Conservation (phyloP, 2,888 invertebrate species). For the Cerastis leucographa region DNA sequence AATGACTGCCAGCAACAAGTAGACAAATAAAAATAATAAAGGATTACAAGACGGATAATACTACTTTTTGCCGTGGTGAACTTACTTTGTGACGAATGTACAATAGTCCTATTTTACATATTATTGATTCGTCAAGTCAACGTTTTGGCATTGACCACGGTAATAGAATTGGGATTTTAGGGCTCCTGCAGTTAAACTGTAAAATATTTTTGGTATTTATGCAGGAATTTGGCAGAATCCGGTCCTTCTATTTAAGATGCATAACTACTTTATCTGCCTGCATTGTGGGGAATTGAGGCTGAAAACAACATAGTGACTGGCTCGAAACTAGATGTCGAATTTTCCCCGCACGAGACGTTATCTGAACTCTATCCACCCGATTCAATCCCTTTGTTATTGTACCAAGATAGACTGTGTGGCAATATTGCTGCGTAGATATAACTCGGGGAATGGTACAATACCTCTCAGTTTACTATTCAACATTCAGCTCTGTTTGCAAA, state of each 20-base stretch:
- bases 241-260: constrained; percentile 5
- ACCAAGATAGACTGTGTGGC: constrained; percentile 17
- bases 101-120: too few species aligned
- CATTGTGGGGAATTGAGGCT: constrained; percentile 19
- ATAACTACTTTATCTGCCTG: neutral
- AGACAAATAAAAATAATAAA: neutral
- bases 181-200: fast-evolving
- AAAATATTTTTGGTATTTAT: neutral
- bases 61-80: too few species aligned
- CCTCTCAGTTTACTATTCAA: constrained; percentile 9
- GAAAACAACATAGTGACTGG: constrained; percentile 25
- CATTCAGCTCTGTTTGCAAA: constrained; percentile 27
- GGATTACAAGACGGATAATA: neutral
- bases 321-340: constrained; percentile 38
- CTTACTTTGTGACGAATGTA: too few species aligned
- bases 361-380: constrained; percentile 17
- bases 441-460: constrained; percentile 6
- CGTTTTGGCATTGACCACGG: neutral
- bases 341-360: constrained; percentile 35
- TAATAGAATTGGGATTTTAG: neutral
- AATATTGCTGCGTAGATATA: constrained; percentile 35
- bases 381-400: constrained; percentile 53
- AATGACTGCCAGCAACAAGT: constrained; percentile 9
- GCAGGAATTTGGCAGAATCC: neutral
- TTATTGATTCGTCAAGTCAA: neutral